phyloP scores from a whole-genome alignment of 2,797 vertebrate species.

The Florisuga fusca region DNA sequence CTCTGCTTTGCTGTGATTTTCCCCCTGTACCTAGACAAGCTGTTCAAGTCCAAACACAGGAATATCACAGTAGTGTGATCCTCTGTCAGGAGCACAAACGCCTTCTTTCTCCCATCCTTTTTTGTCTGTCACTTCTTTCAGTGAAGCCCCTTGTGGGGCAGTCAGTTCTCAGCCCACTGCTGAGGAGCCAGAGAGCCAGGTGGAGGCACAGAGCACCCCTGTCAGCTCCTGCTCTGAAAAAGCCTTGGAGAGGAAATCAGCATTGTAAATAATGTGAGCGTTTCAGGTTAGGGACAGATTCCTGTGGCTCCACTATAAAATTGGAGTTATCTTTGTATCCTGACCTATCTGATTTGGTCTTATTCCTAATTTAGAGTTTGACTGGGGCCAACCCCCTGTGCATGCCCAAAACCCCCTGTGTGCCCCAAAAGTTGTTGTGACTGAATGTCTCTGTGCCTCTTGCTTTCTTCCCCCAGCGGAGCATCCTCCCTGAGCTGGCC shows the following conservation, averaged over 20 bases:
- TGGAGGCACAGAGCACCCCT: not conserved
- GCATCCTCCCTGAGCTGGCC: not conserved
- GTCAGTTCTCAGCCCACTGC: not conserved
- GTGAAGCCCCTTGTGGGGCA: not conserved
- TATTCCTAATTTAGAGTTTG: not conserved
- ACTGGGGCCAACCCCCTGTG: not conserved
- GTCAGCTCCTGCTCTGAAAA: not conserved
- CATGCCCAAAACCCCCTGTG: not conserved
- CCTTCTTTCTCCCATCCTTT: not conserved
- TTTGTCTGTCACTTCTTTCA: not conserved
- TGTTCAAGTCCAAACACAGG: not conserved
- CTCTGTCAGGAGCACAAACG: not conserved
- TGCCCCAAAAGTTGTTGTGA: not conserved
- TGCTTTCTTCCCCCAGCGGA: not conserved
- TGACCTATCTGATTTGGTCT: not conserved
- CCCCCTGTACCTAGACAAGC: not conserved
- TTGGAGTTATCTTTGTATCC: not conserved
- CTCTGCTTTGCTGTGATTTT: not conserved
- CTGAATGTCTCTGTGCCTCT: not conserved
- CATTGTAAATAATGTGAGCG: not conserved
- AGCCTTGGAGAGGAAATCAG: not conserved
- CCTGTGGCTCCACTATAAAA: not conserved
- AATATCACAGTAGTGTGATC: rapidly evolving
- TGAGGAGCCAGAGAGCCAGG: too few relatives aligned
- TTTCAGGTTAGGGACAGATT: not conserved